Base-by-base conservation (phyloP, 2,888 invertebrate genomes). In the Metalampra italica region DNA sequence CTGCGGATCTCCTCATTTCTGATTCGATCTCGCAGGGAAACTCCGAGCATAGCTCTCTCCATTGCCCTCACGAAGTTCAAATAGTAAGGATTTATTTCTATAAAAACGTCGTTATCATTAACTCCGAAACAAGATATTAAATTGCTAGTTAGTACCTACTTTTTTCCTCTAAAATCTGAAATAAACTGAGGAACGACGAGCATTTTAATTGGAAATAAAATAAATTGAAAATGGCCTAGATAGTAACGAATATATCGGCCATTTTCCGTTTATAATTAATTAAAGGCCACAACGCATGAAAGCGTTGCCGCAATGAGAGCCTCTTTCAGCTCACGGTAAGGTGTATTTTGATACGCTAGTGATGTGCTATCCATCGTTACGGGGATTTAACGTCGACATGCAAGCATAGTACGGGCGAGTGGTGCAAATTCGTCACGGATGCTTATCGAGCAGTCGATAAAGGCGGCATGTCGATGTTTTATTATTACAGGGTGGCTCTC, bases 341-440 rank as follows among this genome's bases (percentile, higher is more conserved):
- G 59, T 59, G 39, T 12, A 49, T 53, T 67, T 57, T 67, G n/a
- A 40, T 7, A 50, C 59, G 48, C 45, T 11, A 12, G 9, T 22
- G 22, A 12, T 15, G 45, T 45, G 46, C 29, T 45, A 52, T 67
- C 51, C 51, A 59, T 55, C 61, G 45, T 61, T 65, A 55, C 63
- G 55, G 56, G 44, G 55, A 51, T 56, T 52, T 56, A 15, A 52
- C 49, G 54, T 56, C 51, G 60, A 59, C 64, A 65, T 64, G 60
- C 69, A 59, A 60, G 68, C 64, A 66, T 69, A 72, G 69, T 69
- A 38, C 41, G 77, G 80, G 78, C 82, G 84, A 78, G 82, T 86
- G 80, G 71, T 86, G 88, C 88, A 87, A 86, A 88, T 88, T 87
- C 86, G 86, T 87, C 86, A 78, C 84, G 82, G 80, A 88, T 89